Evolutionary conservation across 92 coral and sea anemone genomes (phyloP).

Genomic region (Epizoanthus stellaris): DNA sequence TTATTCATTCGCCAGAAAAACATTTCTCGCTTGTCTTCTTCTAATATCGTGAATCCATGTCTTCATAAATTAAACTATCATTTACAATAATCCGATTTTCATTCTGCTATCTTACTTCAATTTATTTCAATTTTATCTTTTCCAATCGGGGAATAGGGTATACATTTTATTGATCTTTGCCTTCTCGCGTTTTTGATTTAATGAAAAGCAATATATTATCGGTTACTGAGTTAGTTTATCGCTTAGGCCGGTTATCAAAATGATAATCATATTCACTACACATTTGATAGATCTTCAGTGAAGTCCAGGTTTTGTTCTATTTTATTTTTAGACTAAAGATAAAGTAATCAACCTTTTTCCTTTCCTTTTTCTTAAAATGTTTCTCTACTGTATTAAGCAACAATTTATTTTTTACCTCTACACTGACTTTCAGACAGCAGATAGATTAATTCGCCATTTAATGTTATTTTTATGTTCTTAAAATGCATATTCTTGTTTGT

Average conservation of each 20-base stretch:
- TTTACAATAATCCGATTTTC: no score
- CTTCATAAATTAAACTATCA: no score
- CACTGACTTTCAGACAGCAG: background rate
- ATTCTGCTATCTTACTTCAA: background rate
- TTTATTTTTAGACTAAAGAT: background rate
- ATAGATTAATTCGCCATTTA: no score
- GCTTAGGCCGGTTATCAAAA: background rate
- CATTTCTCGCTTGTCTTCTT: no score
- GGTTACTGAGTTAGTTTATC: no score
- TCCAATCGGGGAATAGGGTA: background rate
- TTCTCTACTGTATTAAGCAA: background rate
- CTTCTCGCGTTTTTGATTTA: background rate
- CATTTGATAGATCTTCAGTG: background rate
- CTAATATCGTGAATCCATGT: no score
- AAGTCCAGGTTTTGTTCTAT: background rate
- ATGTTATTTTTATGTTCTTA: no score
- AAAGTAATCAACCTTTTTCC: background rate
- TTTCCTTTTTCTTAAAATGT: background rate
- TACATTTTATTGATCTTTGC: background rate
- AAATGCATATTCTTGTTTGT: no score
- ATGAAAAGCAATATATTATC: background rate
- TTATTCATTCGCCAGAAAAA: no score
- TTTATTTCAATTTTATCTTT: background rate
- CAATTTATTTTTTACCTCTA: background rate
- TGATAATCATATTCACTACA: background rate